A percentile compares a stretch with the other conserved stretches of the same genome.
These are phyloP conservation scores for Nothocercus nigrocapillus DNA, from an alignment of 2,113 vertebrate species.

Conservation along the genomic window DNA sequence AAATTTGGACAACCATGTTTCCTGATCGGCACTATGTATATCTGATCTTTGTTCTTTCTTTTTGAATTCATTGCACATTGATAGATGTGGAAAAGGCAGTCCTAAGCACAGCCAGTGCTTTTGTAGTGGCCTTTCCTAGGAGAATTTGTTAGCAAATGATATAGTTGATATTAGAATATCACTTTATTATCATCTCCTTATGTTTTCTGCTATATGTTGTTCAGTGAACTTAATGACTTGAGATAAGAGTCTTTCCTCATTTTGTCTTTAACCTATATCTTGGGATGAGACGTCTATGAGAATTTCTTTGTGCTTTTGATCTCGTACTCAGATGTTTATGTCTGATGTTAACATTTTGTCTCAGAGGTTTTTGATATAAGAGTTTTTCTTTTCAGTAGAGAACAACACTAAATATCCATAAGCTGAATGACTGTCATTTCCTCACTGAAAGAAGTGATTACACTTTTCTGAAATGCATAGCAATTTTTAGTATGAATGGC, in stretches of 20 bases:
- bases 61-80: neutral
- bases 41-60: neutral
- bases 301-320: neutral
- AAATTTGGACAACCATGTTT: neutral
- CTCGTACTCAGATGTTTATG: rapidly evolving
- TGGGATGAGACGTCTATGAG: neutral
- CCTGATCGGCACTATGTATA: neutral
- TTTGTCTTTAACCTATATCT: neutral
- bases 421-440: neutral
- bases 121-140: neutral
- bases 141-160: neutral
- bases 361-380: neutral
- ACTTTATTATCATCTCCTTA: neutral
- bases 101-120: neutral
- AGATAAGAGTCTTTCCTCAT: neutral
- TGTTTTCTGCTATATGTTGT: rapidly evolving
- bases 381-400: neutral
- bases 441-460: neutral
- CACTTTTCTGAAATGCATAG: neutral
- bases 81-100: neutral
- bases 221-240: neutral
- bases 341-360: neutral
- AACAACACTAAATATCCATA: neutral
- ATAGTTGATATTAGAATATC: neutral
- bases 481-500: neutral